A percentile compares a stretch with the other conserved stretches of the same genome.
Conservation (phyloP, 2,113 vertebrate genomes). For the Mobula hypostoma region DNA sequence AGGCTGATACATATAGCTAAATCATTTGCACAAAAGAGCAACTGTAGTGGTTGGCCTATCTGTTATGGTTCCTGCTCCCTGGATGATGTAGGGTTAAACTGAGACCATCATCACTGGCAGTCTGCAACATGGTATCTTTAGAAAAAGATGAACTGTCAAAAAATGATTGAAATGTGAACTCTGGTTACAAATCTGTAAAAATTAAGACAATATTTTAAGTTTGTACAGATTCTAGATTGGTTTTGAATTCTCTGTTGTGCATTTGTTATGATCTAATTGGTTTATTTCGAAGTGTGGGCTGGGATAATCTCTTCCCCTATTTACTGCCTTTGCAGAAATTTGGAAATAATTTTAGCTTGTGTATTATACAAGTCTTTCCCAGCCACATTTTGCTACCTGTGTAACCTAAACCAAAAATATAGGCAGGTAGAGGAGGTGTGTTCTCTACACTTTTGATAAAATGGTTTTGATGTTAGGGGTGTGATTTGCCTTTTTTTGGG, state of each 20-base stretch:
- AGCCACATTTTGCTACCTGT: background rate
- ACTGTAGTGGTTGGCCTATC: no score
- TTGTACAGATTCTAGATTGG: conserved; percentile 2
- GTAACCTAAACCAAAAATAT: background rate
- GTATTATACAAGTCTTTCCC: conserved; percentile 26
- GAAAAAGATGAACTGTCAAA: conserved; percentile 46
- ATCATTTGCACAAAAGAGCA: no score
- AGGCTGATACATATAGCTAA: no score
- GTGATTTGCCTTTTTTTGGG: background rate
- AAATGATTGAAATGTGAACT: background rate
- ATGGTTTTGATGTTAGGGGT: background rate
- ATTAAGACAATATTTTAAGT: conserved; percentile 9
- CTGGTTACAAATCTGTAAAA: background rate
- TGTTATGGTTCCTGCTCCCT: no score
- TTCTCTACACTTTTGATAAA: background rate
- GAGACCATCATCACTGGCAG: no score
- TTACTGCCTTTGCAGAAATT: background rate
- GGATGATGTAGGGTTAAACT: no score
- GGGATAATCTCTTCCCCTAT: background rate
- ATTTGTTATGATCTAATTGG: background rate
- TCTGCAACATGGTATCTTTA: background rate
- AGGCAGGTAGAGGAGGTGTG: background rate
- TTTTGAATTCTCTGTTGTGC: background rate
- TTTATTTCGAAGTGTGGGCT: background rate
- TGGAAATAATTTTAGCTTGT: conserved; percentile 1